These are phyloP conservation scores for Pyrrhia umbra DNA, from an alignment of 2,888 invertebrate genomes.

Conservation along the genomic window DNA sequence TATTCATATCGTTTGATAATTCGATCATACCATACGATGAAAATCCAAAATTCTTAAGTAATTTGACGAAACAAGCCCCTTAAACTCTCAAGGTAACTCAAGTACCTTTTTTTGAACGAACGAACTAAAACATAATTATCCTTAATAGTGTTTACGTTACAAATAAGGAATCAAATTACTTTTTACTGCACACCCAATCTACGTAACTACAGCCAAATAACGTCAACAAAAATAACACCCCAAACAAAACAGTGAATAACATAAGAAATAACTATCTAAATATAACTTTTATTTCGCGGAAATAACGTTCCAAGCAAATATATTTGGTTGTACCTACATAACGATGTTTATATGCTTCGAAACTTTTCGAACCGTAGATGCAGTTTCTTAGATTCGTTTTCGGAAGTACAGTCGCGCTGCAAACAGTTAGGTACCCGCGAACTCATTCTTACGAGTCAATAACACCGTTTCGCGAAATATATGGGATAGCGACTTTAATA, in stretches of 20 bases:
- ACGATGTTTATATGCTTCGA: slow-evolving; percentile 65
- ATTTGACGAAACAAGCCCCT: too few relatives aligned
- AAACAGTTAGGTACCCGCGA: slow-evolving; percentile 75
- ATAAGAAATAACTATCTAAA: slow-evolving; percentile 60
- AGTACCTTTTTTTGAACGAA: too few relatives aligned
- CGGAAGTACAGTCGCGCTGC: slow-evolving; percentile 68
- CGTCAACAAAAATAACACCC: slow-evolving; percentile 58
- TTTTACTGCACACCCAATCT: slow-evolving; percentile 24
- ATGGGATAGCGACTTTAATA: slow-evolving; percentile 63
- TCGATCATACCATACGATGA: too few relatives aligned
- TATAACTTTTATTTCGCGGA: slow-evolving; percentile 65
- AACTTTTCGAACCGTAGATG: slow-evolving; percentile 66
- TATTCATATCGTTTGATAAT: too few relatives aligned
- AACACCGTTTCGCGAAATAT: slow-evolving; percentile 82
- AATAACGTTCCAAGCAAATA: slow-evolving; percentile 56
- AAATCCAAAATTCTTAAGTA: too few relatives aligned
- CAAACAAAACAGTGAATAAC: slow-evolving; percentile 52
- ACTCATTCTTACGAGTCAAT: slow-evolving; percentile 84
- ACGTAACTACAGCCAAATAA: slow-evolving; percentile 29
- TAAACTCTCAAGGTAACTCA: too few relatives aligned
- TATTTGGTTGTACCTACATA: slow-evolving; percentile 54
- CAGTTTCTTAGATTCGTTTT: slow-evolving; percentile 65
- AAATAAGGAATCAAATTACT: slow-evolving; percentile 15
- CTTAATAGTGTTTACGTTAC: slow-evolving; percentile 5
- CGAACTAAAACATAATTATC: slow-evolving; percentile 8